Evolutionary conservation across 2,113 vertebrate genomes (phyloP).

Genomic region (Sceloporus undulatus): DNA sequence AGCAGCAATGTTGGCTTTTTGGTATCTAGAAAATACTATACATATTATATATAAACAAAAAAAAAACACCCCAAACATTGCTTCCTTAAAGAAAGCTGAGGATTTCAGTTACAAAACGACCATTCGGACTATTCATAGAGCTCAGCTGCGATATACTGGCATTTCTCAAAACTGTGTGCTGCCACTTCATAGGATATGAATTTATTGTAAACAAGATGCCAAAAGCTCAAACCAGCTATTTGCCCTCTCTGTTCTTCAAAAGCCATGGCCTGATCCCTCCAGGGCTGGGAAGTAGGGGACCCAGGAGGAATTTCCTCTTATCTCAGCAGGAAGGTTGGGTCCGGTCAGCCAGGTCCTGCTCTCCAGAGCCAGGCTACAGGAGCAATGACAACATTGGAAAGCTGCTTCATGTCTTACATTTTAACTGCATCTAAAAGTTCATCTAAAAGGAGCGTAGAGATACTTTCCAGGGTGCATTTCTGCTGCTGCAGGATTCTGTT

Average conservation of each 20-base stretch:
- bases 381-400: background rate
- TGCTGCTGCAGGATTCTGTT: background rate
- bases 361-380: conserved; percentile 13
- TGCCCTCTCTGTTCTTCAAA: background rate
- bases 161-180: background rate
- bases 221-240: background rate
- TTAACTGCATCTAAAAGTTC: background rate
- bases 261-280: background rate
- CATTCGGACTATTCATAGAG: background rate
- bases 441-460: accelerated
- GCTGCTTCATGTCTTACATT: background rate
- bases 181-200: background rate
- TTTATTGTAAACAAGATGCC: background rate
- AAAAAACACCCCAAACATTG: background rate
- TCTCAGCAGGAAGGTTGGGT: background rate
- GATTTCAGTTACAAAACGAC: background rate
- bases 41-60: background rate
- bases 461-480: too few relatives aligned
- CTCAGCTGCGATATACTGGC: background rate
- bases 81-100: background rate
- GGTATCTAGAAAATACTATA: background rate
- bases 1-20: background rate
- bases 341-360: background rate
- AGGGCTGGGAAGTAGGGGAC: background rate
- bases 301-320: conserved; percentile 4